Conservation (phyloP, 2,113 vertebrate species). For the Erpornis zantholeuca region DNA sequence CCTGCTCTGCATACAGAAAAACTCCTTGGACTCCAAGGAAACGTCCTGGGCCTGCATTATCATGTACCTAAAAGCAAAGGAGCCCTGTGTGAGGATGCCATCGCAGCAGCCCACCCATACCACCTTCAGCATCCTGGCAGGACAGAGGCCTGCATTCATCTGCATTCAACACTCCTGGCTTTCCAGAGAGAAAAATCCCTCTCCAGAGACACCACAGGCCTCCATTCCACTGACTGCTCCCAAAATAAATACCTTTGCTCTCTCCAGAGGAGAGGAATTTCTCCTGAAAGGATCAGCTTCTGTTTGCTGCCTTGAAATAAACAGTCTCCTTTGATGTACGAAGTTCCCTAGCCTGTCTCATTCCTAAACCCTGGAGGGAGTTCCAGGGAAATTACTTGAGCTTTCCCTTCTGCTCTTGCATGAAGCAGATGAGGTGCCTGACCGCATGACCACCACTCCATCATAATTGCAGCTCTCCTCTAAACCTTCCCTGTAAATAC, state of each 20-base stretch:
- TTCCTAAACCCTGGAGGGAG: neutral
- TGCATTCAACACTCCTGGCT: neutral
- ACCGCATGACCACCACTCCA: neutral
- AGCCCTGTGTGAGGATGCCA: neutral
- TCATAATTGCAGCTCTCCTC: neutral
- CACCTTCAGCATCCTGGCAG: neutral
- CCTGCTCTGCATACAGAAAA: neutral
- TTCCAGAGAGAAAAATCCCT: neutral
- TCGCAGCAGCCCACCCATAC: rapidly evolving
- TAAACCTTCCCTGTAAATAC: neutral
- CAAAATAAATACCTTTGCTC: neutral
- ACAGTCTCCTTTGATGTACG: neutral
- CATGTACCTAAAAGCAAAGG: neutral
- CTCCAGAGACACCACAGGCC: neutral
- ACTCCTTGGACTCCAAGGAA: neutral
- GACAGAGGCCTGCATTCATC: neutral
- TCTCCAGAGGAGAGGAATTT: neutral
- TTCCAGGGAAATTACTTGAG: neutral
- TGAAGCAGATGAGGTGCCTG: neutral
- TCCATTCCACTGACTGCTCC: neutral
- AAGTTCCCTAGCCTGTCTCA: neutral
- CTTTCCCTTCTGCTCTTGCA: neutral
- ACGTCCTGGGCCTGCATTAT: rapidly evolving
- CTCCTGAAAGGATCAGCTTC: neutral
- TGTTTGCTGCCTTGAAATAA: neutral